Evolutionary conservation across 2,797 vertebrate species (phyloP).

Genomic region (Sebastes minor): DNA sequence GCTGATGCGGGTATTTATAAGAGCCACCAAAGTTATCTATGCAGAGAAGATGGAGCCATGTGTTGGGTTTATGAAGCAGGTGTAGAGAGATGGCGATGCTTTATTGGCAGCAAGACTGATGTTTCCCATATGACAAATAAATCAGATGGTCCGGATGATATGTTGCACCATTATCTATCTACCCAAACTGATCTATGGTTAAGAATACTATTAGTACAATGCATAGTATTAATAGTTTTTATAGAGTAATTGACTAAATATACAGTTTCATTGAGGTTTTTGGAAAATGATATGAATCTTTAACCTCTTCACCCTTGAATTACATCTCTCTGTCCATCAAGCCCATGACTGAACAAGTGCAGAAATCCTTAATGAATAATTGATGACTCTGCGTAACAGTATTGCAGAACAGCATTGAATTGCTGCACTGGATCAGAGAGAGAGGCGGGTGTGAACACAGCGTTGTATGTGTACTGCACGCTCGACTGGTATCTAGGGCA

Average conservation of each 20-base stretch:
- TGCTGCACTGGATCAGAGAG: slow-evolving; percentile 62
- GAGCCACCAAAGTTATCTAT: background rate
- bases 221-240: background rate
- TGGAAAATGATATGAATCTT: slow-evolving; percentile 7
- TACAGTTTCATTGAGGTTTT: slow-evolving; percentile 20
- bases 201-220: background rate
- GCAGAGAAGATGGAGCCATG: slow-evolving; percentile 19
- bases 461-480: slow-evolving; percentile 39
- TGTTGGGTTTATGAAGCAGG: slow-evolving; percentile 29
- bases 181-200: background rate
- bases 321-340: slow-evolving; percentile 48
- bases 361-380: slow-evolving; percentile 79
- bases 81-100: background rate
- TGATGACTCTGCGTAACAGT: slow-evolving; percentile 76
- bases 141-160: slow-evolving; percentile 2
- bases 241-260: background rate
- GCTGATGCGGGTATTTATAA: slow-evolving; percentile 47
- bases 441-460: slow-evolving; percentile 53
- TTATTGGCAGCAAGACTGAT: slow-evolving; percentile 10
- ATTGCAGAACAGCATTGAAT: slow-evolving; percentile 73
- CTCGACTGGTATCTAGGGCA: slow-evolving; percentile 63
- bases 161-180: background rate
- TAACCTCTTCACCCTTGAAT: slow-evolving; percentile 35
- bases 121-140: slow-evolving; percentile 31
- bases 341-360: slow-evolving; percentile 63